Percentiles rank a stretch among this genome's conserved stretches.
Evolutionary conservation across 2,113 vertebrate species (phyloP).

Genomic region (Varanus komodoensis): DNA sequence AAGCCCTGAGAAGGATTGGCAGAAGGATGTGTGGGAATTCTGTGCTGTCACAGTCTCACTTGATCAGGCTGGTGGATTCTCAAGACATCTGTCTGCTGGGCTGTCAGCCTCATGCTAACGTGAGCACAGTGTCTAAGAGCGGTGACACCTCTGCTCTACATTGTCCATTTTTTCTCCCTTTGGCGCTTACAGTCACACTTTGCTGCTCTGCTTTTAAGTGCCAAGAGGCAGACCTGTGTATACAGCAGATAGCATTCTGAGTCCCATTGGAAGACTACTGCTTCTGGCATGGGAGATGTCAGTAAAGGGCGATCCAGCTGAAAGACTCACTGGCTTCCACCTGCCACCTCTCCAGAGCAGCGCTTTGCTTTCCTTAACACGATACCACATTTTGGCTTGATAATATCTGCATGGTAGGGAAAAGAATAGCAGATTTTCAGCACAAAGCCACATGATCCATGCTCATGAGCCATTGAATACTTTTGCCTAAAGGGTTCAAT

Average conservation of each 20-base stretch:
- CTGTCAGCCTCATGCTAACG: background rate
- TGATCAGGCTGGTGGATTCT: background rate
- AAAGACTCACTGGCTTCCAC: background rate
- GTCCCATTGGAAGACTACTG: background rate
- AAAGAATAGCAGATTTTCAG: background rate
- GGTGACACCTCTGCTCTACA: background rate
- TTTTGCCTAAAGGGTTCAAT: constrained; percentile 5
- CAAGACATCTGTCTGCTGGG: background rate
- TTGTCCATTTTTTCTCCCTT: constrained; percentile 14
- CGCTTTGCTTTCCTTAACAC: background rate
- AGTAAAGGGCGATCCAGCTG: background rate
- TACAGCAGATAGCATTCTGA: background rate
- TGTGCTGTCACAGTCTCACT: background rate
- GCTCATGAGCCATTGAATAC: background rate
- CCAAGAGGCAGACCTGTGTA: background rate
- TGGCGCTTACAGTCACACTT: constrained; percentile 9
- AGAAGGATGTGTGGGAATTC: background rate
- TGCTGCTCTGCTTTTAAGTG: background rate
- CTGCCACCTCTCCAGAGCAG: background rate
- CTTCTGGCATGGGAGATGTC: background rate
- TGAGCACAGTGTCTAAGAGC: background rate
- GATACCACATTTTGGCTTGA: background rate
- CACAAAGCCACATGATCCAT: constrained; percentile 7
- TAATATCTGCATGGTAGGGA: background rate
- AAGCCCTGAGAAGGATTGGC: background rate